Evolutionary conservation across 2,113 vertebrate genomes (phyloP).

Genomic region (Accipiter cooperii): DNA sequence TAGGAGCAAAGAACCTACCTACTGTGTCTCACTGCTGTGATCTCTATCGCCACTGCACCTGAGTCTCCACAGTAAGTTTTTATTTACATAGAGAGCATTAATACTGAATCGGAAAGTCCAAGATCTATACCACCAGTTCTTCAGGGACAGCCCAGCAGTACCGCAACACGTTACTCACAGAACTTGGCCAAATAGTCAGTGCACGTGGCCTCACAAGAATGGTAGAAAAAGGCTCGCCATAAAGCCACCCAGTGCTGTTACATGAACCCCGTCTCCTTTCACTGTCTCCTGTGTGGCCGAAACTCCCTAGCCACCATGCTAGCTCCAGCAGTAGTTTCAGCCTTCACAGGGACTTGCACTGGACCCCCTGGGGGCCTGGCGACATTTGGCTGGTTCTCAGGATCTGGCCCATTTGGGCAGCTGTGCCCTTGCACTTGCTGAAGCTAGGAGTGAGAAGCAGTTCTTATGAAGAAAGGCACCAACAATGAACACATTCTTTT

Average conservation of each 20-base stretch:
- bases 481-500: not conserved
- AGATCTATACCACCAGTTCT: not conserved
- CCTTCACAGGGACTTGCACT: not conserved
- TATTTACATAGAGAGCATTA: not conserved
- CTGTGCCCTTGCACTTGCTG: not conserved
- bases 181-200: not conserved
- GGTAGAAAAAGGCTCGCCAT: not conserved
- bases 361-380: not conserved
- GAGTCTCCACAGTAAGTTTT: not conserved
- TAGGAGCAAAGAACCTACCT: not conserved
- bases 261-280: not conserved
- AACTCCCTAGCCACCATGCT: not conserved
- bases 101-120: not conserved
- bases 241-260: not conserved
- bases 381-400: not conserved
- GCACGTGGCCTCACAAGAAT: accelerated
- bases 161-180: too few species aligned
- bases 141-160: not conserved
- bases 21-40: not conserved
- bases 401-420: not conserved
- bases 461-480: not conserved
- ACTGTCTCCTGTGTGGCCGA: too few species aligned
- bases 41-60: not conserved
- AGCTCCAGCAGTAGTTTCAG: not conserved
- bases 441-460: not conserved